Evolutionary conservation across 2,797 vertebrate genomes (phyloP).

Genomic region (Sandelia bainsii): DNA sequence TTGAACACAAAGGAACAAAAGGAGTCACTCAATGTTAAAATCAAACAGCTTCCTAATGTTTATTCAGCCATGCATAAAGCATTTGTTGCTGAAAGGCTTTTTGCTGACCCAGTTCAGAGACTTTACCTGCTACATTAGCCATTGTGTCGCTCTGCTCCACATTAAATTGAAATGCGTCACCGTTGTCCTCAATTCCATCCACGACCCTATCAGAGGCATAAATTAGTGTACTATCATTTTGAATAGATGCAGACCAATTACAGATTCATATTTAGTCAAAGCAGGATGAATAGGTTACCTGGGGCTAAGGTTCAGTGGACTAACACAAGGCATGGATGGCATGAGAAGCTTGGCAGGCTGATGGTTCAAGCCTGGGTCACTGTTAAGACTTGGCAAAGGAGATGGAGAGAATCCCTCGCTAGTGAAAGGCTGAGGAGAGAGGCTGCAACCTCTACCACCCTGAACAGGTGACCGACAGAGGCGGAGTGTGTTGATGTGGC

Average conservation of each 20-base stretch:
- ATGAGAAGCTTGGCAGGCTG: slow-evolving; percentile 90
- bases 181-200: slow-evolving; percentile 93
- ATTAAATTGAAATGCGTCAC: slow-evolving; percentile 89
- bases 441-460: slow-evolving; percentile 78
- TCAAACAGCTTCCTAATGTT: background rate
- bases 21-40: background rate
- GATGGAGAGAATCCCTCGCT: slow-evolving; percentile 57
- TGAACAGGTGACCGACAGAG: slow-evolving; percentile 84
- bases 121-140: slow-evolving; percentile 76
- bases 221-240: slow-evolving; percentile 2
- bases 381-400: slow-evolving; percentile 34
- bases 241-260: slow-evolving; percentile 9
- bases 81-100: background rate
- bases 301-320: slow-evolving; percentile 91
- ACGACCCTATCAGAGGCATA: slow-evolving; percentile 86
- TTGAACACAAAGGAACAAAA: background rate
- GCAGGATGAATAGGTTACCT: slow-evolving; percentile 80
- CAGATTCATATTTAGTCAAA: background rate
- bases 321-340: slow-evolving; percentile 85
- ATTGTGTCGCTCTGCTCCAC: slow-evolving; percentile 74
- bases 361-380: slow-evolving; percentile 55
- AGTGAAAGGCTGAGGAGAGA: slow-evolving; percentile 74
- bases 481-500: slow-evolving; percentile 82
- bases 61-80: background rate
- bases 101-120: background rate